Evolutionary conservation across 2,797 vertebrate species (phyloP), one percentile per base, ranked within the genome.

Genomic region (Spinibarbus caldwelli): DNA sequence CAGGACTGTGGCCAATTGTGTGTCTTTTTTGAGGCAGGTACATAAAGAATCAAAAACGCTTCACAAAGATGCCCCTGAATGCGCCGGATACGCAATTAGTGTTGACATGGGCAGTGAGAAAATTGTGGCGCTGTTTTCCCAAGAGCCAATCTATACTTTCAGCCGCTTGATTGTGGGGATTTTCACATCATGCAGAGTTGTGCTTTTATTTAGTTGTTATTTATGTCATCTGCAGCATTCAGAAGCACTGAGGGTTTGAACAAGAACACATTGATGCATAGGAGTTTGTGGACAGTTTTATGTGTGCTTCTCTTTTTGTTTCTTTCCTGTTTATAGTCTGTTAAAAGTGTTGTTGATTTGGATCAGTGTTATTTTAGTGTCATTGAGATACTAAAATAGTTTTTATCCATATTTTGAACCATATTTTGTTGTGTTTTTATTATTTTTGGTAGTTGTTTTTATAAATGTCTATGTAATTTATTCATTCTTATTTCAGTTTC

Each of bases 181-280:
- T 70, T 78, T 26, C 64, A 54, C 45, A 41, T 77, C 83, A 29
- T 7, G 7, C 6, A 84, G 91, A 78, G 47, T 2, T 31, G 14
- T 0, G 1, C 66, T 9, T 43, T 31, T 15, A n/a, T 67, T 67
- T 47, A 31, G 38, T 31, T 66, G 3, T 31, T 80, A 9, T 80
- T 26, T 38, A 3, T 29, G 34, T 34, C 26, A 9, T 31, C 54
- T 43, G 9, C 36, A 19, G 9, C 38, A 12, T 62, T 43, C 38
- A 29, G 8, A 59, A 38, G 12, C 62, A 10, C 62, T 1, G 38
- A 45, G 52, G 19, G 52, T 62, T 31, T 72, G 5, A 62, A 45
- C 3, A 72, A 29, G 4, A 52, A n/a, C 29, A 11, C 12, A 17
- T 0, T 23, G 21, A 17, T 14, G 11, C 26, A 23, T 6, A 36